Percentiles rank a stretch among this genome's conserved stretches.
These are phyloP conservation scores for Pseudomyrmex gracilis DNA, from an alignment of 1,140 invertebrate species.

Conservation along the genomic window DNA sequence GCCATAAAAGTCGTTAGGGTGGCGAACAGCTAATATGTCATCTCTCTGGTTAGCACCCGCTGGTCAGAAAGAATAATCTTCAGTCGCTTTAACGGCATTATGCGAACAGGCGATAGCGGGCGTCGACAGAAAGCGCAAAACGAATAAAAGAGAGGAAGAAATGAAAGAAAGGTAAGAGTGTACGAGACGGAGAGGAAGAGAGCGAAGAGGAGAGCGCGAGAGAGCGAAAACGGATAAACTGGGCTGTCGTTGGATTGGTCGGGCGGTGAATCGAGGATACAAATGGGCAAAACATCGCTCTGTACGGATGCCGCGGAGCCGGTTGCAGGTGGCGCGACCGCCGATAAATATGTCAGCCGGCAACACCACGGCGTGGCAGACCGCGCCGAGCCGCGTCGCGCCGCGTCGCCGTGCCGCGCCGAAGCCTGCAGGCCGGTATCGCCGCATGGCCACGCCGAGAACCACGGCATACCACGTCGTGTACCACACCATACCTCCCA, in stretches of 20 bases:
- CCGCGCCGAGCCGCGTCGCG: conserved; percentile 62
- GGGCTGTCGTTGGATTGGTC: conserved; percentile 71
- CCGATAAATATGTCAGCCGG: conserved; percentile 84
- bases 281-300: conserved; percentile 78
- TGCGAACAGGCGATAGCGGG: conserved; percentile 7
- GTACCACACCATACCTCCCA: conserved; percentile 66
- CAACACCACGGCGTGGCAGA: conserved; percentile 78
- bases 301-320: conserved; percentile 80
- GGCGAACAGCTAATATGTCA: conserved; percentile 69
- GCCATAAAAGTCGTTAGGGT: conserved; percentile 17
- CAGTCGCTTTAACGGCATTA: conserved; percentile 26
- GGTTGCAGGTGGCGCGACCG: conserved; percentile 82
- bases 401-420: conserved; percentile 57
- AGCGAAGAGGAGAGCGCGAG: conserved; percentile 62
- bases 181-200: conserved; percentile 42
- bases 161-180: conserved; percentile 29
- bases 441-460: conserved; percentile 51
- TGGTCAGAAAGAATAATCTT: conserved; percentile 44
- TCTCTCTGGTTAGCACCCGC: conserved; percentile 44
- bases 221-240: conserved; percentile 70
- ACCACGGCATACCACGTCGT: conserved; percentile 70
- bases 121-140: conserved; percentile 9
- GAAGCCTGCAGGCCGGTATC: conserved; percentile 69
- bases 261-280: conserved; percentile 70
- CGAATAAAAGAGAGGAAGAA: not conserved